These are phyloP conservation scores for Matsumurasca onukii DNA, from an alignment of 1,140 invertebrate genomes.

Conservation along the genomic window DNA sequence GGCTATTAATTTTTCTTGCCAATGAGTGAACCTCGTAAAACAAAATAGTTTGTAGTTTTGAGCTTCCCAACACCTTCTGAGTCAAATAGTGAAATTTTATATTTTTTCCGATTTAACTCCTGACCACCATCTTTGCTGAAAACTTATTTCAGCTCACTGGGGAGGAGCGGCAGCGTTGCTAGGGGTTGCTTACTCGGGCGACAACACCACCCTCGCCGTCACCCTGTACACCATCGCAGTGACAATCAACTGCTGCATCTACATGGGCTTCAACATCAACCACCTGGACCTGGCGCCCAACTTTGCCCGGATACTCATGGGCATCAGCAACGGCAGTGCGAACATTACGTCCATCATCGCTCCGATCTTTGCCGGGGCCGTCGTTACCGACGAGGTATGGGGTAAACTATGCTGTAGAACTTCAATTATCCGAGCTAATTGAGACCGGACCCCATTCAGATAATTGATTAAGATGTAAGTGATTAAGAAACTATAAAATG, in stretches of 20 bases:
- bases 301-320: conserved; percentile 72
- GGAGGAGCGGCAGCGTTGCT: conserved; percentile 51
- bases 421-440: background rate
- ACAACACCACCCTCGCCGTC: conserved; percentile 45
- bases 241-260: conserved; percentile 58
- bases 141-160: conserved; percentile 47
- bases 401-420: conserved; percentile 64
- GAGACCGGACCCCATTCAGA: background rate
- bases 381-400: conserved; percentile 66
- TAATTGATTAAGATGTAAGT: background rate
- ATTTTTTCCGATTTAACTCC: background rate
- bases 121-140: too few relatives aligned
- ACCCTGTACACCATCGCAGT: conserved; percentile 56
- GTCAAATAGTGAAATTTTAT: background rate
- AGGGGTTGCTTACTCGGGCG: conserved; percentile 43
- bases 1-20: too few relatives aligned
- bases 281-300: conserved; percentile 76
- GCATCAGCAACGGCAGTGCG: conserved; percentile 64
- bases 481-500: background rate
- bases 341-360: conserved; percentile 68
- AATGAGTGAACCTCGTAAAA: too few relatives aligned
- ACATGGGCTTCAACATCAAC: conserved; percentile 58
- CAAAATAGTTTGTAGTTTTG: too few relatives aligned
- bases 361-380: conserved; percentile 59
- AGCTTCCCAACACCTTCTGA: background rate